phyloP scores from a whole-genome alignment of 2,888 invertebrate species.

The Sminthurinus aureus region DNA sequence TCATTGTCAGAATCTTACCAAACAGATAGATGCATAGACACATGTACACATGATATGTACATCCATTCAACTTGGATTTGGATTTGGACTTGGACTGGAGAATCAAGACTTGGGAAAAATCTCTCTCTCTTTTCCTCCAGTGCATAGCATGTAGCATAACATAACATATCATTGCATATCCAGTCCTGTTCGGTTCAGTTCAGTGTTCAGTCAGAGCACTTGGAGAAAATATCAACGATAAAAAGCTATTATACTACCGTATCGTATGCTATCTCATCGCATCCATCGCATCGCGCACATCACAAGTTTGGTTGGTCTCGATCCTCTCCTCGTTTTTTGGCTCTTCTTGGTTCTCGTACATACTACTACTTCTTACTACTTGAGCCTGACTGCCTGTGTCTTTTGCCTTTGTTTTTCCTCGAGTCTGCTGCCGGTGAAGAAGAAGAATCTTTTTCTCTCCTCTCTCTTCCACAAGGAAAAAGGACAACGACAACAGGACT shows the following conservation, averaged over 20 bases:
- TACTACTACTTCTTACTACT: background rate
- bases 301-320: conserved; percentile 7
- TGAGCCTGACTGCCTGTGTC: conserved; percentile 9
- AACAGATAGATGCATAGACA: background rate
- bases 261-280: conserved; percentile 7
- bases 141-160: too few relatives aligned
- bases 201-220: background rate
- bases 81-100: too few relatives aligned
- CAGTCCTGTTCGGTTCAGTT: background rate
- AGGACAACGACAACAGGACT: too few relatives aligned
- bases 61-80: too few relatives aligned
- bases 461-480: background rate
- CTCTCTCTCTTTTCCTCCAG: too few relatives aligned
- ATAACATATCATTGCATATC: too few relatives aligned
- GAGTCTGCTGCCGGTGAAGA: too few relatives aligned
- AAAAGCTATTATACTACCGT: conserved; percentile 21
- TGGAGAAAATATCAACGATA: conserved; percentile 19
- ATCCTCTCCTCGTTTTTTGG: background rate
- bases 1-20: conserved; percentile 1
- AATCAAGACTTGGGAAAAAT: too few relatives aligned
- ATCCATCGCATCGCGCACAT: conserved; percentile 19
- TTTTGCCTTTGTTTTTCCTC: too few relatives aligned
- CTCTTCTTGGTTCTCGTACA: background rate
- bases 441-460: background rate
- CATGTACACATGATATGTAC: too few relatives aligned